Evolutionary conservation across 2,888 invertebrate species (phyloP), one percentile per base, ranked within the genome.

Genomic region (Cantharis nigra): DNA sequence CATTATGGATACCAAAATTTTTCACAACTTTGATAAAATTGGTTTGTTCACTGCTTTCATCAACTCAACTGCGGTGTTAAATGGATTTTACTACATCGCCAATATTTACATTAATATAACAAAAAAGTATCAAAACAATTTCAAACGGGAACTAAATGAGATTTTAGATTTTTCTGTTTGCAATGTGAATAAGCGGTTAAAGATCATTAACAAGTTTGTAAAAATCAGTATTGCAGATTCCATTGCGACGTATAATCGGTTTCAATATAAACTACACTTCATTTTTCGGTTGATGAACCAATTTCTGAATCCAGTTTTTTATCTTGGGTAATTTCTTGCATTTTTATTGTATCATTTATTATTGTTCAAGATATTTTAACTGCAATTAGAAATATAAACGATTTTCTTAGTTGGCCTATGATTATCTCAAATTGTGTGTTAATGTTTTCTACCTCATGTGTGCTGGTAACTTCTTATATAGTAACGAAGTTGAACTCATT

Each of bases 361-460:
- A 49, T 49, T 49, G 49, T 49, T 49, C n/a, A n/a, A n/a, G 2
- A n/a, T 49, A 49, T n/a, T 49, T 49, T 49, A 49, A n/a, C 1
- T 4, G 13, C 9, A n/a, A 33, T 13, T 5, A 33, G 3, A 33
- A n/a, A 33, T 33, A 4, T n/a, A 5, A 3, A n/a, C 1, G 13
- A 33, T 49, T 1, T n/a, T 2, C n/a, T 49, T 49, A 49, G 3
- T 49, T n/a, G 49, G n/a, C 2, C n/a, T 2, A 4, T n/a, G 0
- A 3, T n/a, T n/a, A 2, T 49, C n/a, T 49, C n/a, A n/a, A 13
- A 33, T 13, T 1, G 3, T 3, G 4, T 13, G 4, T 3, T 33
- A 13, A 3, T 11, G 0, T 3, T 1, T 13, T 1, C 0, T 13
- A 4, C 3, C 3, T 3, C 13, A 13, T 1, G 0, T 4, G 3